A percentile compares a stretch with the other conserved stretches of the same genome.
Evolutionary conservation across 2,113 vertebrate genomes (phyloP).

Genomic region (Microcebus tavaratra): DNA sequence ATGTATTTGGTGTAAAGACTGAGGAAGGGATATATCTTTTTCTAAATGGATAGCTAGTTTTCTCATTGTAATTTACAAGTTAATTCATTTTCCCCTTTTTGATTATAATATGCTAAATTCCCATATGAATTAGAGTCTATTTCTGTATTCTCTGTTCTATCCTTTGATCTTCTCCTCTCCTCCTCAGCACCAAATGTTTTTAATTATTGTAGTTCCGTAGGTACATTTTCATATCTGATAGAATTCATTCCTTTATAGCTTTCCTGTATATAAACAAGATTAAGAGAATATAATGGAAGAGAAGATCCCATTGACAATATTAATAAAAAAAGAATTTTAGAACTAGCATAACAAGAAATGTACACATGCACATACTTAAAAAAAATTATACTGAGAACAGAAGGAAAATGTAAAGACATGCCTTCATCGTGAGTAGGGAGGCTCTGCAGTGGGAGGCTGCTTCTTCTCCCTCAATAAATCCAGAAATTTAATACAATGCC

Average conservation of each 20-base stretch:
- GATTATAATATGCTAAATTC: constrained; percentile 57
- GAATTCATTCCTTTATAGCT: background rate
- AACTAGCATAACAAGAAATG: background rate
- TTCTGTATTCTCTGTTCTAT: constrained; percentile 32
- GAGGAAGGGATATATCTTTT: constrained; percentile 3
- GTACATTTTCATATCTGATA: constrained; percentile 41
- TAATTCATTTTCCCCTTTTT: constrained; percentile 56
- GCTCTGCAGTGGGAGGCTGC: background rate
- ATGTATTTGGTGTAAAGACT: constrained; percentile 5
- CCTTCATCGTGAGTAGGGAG: background rate
- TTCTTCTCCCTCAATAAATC: background rate
- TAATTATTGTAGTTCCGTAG: constrained; percentile 37
- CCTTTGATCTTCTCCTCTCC: constrained; percentile 47
- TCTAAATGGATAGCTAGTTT: constrained; percentile 28
- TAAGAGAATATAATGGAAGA: background rate
- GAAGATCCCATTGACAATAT: constrained; percentile 2
- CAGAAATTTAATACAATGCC: background rate
- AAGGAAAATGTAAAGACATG: background rate
- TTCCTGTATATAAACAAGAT: constrained; percentile 17
- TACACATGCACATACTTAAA: background rate
- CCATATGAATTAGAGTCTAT: constrained; percentile 39
- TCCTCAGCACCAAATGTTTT: constrained; percentile 45
- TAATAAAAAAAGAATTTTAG: constrained; percentile 2
- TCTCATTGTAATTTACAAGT: constrained; percentile 30
- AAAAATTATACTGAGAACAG: background rate